Evolutionary conservation across 2,888 invertebrate genomes (phyloP), one percentile per base, ranked within the genome.

Genomic region (Phlogophora meticulosa): DNA sequence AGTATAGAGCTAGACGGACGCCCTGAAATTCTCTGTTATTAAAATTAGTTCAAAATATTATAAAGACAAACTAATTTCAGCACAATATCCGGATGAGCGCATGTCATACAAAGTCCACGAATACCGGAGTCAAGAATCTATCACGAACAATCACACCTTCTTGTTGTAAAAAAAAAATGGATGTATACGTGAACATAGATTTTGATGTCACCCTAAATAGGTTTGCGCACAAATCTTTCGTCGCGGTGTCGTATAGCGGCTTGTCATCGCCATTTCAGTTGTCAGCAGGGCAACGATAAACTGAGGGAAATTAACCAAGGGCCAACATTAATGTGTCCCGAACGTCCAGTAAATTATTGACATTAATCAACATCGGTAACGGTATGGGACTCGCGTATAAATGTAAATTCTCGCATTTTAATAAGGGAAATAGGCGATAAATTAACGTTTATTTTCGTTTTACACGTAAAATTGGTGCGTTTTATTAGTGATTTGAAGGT

Each of bases 181-280:
- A 10, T 10, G 51, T 56, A 84, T 78, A 68, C 55, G 80, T 82
- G 69, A 87, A 87, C 89, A 89, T 85, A 87, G 84, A 87, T 90
- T 89, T 87, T 84, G 84, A 81, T 92, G 92, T 91, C 88, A 86
- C 85, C 86, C 65, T 82, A 89, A 92, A 92, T 92, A 91, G 91
- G 88, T 86, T 89, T 86, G 72, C 73, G 82, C 84, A 92, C 92
- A 93, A 92, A 93, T 93, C 92, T 86, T 87, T 93, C 87, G 53
- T 70, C 91, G 79, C 78, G 68, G 64, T 77, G 82, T 80, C 85
- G 78, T 82, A 87, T 87, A 86, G 85, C 80, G 73, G 65, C 75
- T 80, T 88, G 87, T 89, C 88, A 78, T 76, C 90, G 87, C 90
- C 88, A 85, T 91, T 87, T 84, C 76, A 83, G 76, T 77, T 88